Conservation (phyloP, 2,888 invertebrate genomes). For the Limulus polyphemus region DNA sequence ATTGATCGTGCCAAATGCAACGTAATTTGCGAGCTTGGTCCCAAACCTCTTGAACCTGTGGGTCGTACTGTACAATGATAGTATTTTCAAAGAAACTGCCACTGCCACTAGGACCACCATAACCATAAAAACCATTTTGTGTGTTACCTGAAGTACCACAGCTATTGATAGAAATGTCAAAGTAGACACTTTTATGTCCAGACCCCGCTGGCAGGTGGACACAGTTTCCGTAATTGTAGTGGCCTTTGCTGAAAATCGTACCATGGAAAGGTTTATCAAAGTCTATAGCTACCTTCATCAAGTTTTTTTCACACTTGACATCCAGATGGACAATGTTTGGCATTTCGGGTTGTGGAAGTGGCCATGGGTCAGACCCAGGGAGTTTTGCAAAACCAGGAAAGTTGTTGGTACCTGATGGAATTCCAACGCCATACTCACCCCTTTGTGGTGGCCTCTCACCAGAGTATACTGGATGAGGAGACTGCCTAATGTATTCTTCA, state of each 20-base stretch:
- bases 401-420: background rate
- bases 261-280: slow-evolving; percentile 90
- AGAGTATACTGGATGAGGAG: too few relatives aligned
- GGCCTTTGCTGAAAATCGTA: slow-evolving; percentile 83
- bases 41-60: slow-evolving; percentile 85
- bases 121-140: slow-evolving; percentile 74
- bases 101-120: slow-evolving; percentile 72
- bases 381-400: slow-evolving; percentile 23
- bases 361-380: slow-evolving; percentile 63
- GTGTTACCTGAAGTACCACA: slow-evolving; percentile 87
- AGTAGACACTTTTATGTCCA: slow-evolving; percentile 74
- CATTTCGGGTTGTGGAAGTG: slow-evolving; percentile 73
- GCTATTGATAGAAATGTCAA: slow-evolving; percentile 79
- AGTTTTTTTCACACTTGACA: slow-evolving; percentile 84
- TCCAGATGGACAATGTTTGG: slow-evolving; percentile 83
- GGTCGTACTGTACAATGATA: slow-evolving; percentile 84
- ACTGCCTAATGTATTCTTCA: too few relatives aligned
- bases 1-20: slow-evolving; percentile 91
- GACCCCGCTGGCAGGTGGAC: slow-evolving; percentile 79
- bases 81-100: slow-evolving; percentile 80
- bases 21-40: slow-evolving; percentile 82
- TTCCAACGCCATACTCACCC: too few relatives aligned
- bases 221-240: slow-evolving; percentile 82
- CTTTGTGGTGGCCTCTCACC: too few relatives aligned
- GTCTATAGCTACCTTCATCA: slow-evolving; percentile 83